Conservation (phyloP, 2,113 vertebrate genomes). For the Elephantulus edwardii region DNA sequence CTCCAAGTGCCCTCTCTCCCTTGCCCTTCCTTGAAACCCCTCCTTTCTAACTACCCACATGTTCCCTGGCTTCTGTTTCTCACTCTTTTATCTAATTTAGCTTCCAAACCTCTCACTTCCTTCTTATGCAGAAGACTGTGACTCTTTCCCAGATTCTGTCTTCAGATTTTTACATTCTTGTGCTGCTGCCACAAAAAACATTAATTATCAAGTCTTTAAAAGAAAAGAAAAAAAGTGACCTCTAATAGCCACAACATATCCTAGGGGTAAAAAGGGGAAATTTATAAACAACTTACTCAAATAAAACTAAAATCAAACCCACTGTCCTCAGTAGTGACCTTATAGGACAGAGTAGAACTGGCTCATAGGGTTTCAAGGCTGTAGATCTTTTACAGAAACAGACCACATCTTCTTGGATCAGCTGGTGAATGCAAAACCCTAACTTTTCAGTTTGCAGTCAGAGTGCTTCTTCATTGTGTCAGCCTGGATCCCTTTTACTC, state of each 20-base stretch:
- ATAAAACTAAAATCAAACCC: background rate
- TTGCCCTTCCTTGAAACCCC: background rate
- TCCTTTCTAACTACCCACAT: background rate
- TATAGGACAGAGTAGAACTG: background rate
- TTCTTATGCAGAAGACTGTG: background rate
- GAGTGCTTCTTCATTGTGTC: too few species aligned
- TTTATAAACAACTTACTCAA: background rate
- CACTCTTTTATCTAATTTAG: background rate
- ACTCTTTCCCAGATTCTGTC: slow-evolving; percentile 11
- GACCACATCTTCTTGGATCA: background rate
- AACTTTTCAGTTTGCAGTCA: background rate
- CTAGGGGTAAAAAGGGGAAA: too few species aligned
- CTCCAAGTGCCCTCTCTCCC: background rate
- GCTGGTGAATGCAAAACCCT: background rate
- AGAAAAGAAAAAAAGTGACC: background rate
- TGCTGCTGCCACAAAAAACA: background rate
- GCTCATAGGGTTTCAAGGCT: background rate
- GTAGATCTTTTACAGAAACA: background rate
- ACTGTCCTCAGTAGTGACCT: background rate
- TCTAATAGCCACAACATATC: background rate
- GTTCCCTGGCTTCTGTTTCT: background rate
- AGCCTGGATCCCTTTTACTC: too few species aligned
- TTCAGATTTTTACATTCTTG: slow-evolving; percentile 19
- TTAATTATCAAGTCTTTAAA: background rate
- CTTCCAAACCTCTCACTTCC: background rate